phyloP scores from a whole-genome alignment of 2,888 invertebrate species.

The Arenicola marina region DNA sequence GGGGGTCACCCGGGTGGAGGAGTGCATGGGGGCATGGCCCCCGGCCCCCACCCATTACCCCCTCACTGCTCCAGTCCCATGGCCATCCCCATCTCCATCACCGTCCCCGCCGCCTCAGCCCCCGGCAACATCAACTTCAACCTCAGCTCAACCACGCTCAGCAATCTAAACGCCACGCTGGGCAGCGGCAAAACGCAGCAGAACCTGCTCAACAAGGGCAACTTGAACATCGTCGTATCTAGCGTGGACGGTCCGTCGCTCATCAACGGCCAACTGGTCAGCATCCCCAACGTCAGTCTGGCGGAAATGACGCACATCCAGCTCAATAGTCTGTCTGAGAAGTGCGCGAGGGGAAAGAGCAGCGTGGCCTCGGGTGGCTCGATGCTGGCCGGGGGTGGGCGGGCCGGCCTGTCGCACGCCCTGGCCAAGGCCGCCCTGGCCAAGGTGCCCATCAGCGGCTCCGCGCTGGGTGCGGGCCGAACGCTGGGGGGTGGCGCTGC shows the following conservation, averaged over 20 bases:
- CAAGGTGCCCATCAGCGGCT: no score
- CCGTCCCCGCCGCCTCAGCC: no score
- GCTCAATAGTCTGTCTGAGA: conserved; percentile 1
- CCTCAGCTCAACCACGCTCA: background rate
- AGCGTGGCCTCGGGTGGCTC: no score
- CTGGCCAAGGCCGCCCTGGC: no score
- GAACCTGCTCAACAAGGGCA: background rate
- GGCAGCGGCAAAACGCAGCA: background rate
- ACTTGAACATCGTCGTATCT: background rate
- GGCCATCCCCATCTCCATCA: background rate
- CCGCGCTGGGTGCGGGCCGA: no score
- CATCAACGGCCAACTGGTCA: background rate
- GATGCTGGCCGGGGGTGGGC: no score
- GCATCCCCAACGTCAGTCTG: background rate
- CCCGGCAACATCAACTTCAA: conserved; percentile 2
- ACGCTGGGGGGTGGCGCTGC: no score
- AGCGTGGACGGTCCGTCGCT: background rate
- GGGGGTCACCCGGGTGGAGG: no score
- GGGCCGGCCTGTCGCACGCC: no score
- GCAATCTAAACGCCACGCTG: background rate
- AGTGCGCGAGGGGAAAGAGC: background rate
- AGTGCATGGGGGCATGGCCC: background rate
- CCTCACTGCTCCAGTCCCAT: background rate
- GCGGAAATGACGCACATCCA: background rate
- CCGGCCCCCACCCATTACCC: background rate